Evolutionary conservation across 2,888 invertebrate species (phyloP), one percentile per base, ranked within the genome.

Genomic region (Ophion obscuratus): DNA sequence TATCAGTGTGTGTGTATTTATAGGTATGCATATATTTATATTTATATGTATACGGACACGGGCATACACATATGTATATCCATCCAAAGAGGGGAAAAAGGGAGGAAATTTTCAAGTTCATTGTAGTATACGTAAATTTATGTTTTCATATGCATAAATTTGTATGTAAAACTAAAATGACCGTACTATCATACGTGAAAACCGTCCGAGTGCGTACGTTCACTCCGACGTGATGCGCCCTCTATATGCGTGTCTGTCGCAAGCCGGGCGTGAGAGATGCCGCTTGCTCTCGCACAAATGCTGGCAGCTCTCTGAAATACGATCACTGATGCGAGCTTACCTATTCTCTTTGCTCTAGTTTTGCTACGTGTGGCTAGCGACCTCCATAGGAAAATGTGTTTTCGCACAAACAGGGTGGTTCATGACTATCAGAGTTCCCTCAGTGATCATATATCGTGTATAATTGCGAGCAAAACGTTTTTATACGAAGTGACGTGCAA

Each of bases 61-160:
- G 2, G 24, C 24, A 24, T 24, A 24, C 24, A 24, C 24, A 24
- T 24, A 24, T 24, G 24, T 24, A 40, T 79, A 73, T 64, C 57
- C 36, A 57, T 73, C 10, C 20, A 64, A 40, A 9, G 11, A 47
- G 70, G 4, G 24, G 71, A 1, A 36, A 53, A 14, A 36, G 64
- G 9, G 20, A 20, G 11, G 31, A 10, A 7, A 27, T 31, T 44
- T 62, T 36, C 59, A 20, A 64, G 73, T 70, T 80, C 67, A 83
- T 83, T 74, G 77, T 86, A 81, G 83, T 86, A 86, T 86, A 83
- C 86, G 83, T 86, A 86, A 86, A 86, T 86, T 86, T 86, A 62
- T 77, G 77, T 83, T 86, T 86, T 83, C 83, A 83, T 83, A 81
- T 81, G 86, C 80, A 86, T 86, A 81, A 83, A 83, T 86, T 86